Percentiles rank a stretch among this genome's conserved stretches.
Evolutionary conservation across 1,140 invertebrate species (phyloP).

Genomic region (Pemphigus obesinymphae): DNA sequence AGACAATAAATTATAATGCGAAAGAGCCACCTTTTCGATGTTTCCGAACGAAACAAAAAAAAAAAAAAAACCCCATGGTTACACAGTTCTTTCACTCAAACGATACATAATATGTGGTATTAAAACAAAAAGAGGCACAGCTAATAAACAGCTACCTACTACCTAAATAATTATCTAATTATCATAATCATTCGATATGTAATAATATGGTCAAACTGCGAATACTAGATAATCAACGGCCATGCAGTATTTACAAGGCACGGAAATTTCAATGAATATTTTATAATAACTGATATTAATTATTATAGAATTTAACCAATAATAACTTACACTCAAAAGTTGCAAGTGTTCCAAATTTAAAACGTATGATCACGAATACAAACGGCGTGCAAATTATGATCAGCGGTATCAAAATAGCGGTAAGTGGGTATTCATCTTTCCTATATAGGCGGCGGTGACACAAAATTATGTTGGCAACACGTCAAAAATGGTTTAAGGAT

Average conservation of each 20-base stretch:
- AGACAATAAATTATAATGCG: not conserved
- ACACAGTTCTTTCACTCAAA: not conserved
- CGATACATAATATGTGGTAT: not conserved
- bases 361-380: not conserved
- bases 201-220: no score
- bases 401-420: not conserved
- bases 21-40: not conserved
- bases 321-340: no score
- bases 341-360: no score
- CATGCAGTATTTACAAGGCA: no score
- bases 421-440: not conserved
- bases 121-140: not conserved
- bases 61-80: not conserved
- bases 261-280: no score
- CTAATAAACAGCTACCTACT: no score
- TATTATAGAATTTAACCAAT: no score
- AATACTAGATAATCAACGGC: no score
- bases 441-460: not conserved
- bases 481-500: constrained; percentile 15
- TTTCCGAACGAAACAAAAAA: not conserved
- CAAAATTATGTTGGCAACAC: constrained; percentile 1
- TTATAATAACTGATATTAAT: no score
- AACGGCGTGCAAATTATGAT: not conserved
- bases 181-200: no score
- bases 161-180: no score